phyloP scores from a whole-genome alignment of 2,113 vertebrate genomes.

The Poecile atricapillus region DNA sequence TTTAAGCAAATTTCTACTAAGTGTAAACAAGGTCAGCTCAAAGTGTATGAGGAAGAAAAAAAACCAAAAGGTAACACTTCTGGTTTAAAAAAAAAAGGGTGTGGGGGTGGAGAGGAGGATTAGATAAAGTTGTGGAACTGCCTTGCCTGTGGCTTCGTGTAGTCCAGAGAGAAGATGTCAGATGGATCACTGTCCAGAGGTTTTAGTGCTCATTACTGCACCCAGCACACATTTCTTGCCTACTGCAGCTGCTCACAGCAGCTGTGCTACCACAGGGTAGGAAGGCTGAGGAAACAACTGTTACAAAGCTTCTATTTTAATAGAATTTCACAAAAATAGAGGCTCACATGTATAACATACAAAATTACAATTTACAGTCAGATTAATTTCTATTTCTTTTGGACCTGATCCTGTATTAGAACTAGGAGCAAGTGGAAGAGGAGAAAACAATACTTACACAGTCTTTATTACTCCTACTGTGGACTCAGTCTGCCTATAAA shows the following conservation, averaged over 20 bases:
- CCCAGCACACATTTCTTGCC: background rate
- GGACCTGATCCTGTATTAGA: background rate
- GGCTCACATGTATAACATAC: background rate
- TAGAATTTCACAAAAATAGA: background rate
- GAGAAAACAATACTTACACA: background rate
- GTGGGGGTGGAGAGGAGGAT: accelerated
- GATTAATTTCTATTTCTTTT: background rate
- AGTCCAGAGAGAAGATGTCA: background rate
- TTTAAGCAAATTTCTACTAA: background rate
- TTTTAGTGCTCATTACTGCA: background rate
- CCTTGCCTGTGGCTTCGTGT: background rate
- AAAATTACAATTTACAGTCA: background rate
- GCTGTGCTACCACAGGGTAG: accelerated
- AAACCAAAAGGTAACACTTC: background rate
- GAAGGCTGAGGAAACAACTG: background rate
- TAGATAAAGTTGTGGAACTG: background rate
- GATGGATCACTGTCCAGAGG: background rate
- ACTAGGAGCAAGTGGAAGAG: background rate
- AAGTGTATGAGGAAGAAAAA: background rate
- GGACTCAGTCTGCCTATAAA: background rate
- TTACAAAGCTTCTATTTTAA: background rate
- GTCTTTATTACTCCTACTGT: background rate
- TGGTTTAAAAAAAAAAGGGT: background rate
- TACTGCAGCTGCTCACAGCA: background rate
- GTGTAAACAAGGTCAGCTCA: background rate